Percentiles rank a stretch among this genome's conserved stretches.
phyloP scores from a whole-genome alignment of 2,888 invertebrate species.

The Eustalomyia histrio region DNA sequence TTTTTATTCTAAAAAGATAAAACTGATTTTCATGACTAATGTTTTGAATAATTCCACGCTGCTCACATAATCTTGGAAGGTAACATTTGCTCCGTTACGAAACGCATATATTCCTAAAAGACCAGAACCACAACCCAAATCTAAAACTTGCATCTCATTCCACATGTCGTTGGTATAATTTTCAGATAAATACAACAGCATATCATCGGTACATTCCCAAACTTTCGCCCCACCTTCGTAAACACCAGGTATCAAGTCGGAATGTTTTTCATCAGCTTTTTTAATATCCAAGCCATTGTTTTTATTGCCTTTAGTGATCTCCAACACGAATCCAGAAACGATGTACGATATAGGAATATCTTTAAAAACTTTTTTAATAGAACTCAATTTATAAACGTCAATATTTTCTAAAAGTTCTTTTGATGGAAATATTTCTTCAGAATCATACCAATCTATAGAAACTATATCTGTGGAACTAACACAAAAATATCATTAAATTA shows the following conservation, averaged over 20 bases:
- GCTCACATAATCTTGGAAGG: conserved; percentile 97
- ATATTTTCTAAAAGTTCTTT: conserved; percentile 68
- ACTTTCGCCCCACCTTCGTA: conserved; percentile 97
- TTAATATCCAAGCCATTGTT: conserved; percentile 74
- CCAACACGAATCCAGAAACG: conserved; percentile 72
- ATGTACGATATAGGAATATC: conserved; percentile 69
- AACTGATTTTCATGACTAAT: conserved; percentile 5
- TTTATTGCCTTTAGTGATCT: conserved; percentile 70
- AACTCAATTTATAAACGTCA: conserved; percentile 73
- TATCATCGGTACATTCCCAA: conserved; percentile 96
- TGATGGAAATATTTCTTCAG: conserved; percentile 69
- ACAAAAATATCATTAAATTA: neutral
- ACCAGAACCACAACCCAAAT: conserved; percentile 96
- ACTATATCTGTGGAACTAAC: neutral
- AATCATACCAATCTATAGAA: conserved; percentile 71
- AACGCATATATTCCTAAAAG: conserved; percentile 90
- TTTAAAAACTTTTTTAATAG: conserved; percentile 69
- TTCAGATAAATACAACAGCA: conserved; percentile 84
- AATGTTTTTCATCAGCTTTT: conserved; percentile 83
- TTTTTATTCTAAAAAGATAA: conserved; percentile 86
- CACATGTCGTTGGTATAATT: conserved; percentile 76
- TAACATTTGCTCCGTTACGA: conserved; percentile 84
- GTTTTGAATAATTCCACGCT: conserved; percentile 2
- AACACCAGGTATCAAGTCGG: conserved; percentile 87
- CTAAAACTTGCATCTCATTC: conserved; percentile 84